Percentiles rank a stretch among this genome's conserved stretches.
Evolutionary conservation across 2,113 vertebrate genomes (phyloP).

Genomic region (Eonycteris spelaea): DNA sequence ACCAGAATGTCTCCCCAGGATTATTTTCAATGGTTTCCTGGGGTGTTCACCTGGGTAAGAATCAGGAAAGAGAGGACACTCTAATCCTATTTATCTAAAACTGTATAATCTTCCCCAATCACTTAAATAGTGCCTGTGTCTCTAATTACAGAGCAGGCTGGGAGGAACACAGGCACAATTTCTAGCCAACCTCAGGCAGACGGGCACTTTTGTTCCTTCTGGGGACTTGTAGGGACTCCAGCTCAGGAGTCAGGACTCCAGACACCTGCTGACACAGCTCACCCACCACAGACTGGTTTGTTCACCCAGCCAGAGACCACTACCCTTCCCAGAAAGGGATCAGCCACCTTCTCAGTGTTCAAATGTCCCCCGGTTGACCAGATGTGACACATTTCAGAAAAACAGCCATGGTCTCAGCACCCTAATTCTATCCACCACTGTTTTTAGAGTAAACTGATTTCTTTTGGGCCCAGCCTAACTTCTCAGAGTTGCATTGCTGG

Average conservation of each 20-base stretch:
- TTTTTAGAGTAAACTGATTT: background rate
- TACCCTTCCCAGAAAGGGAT: background rate
- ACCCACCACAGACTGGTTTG: background rate
- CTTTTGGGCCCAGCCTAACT: background rate
- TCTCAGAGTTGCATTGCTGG: background rate
- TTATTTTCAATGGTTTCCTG: conserved; percentile 79
- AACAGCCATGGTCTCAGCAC: background rate
- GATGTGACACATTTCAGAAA: background rate
- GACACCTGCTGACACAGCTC: conserved; percentile 55
- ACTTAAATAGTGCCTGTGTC: conserved; percentile 79
- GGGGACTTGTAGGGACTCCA: background rate
- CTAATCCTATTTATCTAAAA: conserved; percentile 82
- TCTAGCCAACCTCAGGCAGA: conserved; percentile 47
- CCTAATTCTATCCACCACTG: background rate
- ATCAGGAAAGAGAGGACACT: conserved; percentile 74
- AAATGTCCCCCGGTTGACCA: background rate
- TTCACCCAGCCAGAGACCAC: background rate
- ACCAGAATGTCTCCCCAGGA: conserved; percentile 69
- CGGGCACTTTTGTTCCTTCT: conserved; percentile 31
- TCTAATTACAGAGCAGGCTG: conserved; percentile 75
- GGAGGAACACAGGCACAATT: background rate
- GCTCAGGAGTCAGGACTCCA: conserved; percentile 20
- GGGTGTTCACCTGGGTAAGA: conserved; percentile 74
- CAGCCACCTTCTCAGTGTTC: background rate
- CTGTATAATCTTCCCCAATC: conserved; percentile 83